Conservation (phyloP, 2,888 invertebrate species). For the Pollenia labialis region DNA sequence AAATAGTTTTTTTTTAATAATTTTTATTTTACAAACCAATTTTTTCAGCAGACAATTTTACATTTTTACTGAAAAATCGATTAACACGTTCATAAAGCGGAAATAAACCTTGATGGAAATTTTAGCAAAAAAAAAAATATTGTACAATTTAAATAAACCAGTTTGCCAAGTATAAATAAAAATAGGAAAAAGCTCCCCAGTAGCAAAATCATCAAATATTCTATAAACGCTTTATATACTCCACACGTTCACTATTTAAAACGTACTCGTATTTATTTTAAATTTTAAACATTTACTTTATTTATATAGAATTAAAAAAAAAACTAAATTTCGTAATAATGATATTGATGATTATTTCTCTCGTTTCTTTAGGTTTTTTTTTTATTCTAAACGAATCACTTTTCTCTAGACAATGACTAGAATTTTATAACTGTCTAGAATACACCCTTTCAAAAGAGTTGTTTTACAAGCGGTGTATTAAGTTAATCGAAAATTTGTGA, state of each 20-base stretch:
- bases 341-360: constrained; percentile 4
- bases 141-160: constrained; percentile 61
- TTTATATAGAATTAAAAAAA: constrained; percentile 13
- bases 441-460: not conserved
- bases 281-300: constrained; percentile 38
- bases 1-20: constrained; percentile 12
- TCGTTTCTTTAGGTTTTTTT: not conserved
- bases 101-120: constrained; percentile 74
- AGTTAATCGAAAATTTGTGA: not conserved
- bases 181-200: constrained; percentile 2
- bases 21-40: not conserved
- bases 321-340: constrained; percentile 8
- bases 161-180: constrained; percentile 54
- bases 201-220: constrained; percentile 62
- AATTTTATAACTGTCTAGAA: constrained; percentile 21
- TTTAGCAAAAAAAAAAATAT: constrained; percentile 49
- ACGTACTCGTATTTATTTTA: constrained; percentile 34
- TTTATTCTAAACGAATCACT: constrained; percentile 9
- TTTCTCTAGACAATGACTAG: constrained; percentile 25
- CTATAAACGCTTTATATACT: constrained; percentile 62
- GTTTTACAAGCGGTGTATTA: not conserved
- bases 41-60: constrained; percentile 35
- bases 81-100: constrained; percentile 76
- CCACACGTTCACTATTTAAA: not conserved
- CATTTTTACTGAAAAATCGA: constrained; percentile 70